Base-by-base conservation (phyloP, 2,797 vertebrate genomes). In the Esox masquinongy region DNA sequence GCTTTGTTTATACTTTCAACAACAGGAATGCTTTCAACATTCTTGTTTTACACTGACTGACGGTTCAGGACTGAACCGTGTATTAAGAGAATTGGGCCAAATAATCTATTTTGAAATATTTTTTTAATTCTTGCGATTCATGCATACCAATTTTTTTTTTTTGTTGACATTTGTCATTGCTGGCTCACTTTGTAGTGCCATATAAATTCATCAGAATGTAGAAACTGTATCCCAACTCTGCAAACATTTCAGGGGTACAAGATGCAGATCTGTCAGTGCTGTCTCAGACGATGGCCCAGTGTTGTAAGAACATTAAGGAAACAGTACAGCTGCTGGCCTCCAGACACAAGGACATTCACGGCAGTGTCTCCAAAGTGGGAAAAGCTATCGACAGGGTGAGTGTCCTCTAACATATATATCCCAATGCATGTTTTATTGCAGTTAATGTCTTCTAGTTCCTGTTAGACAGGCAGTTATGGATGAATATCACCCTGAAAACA, bases 271-370 rank as follows among this genome's bases (percentile, higher is more conserved):
- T 97, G 59, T 94, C 96, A 1, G 95, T 95, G 50, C 89, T 97
- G 34, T 96, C 95, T 70, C 93, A 96, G 88, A 95, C 96, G 36
- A 97, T 97, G 95, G 93, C 94, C 3, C 96, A 97, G 82, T 97
- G 96, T 88, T 97, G 96, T 90, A 95, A 94, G 88, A 97, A 97
- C 83, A 96, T 97, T 83, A 97, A 96, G 91, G 96, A 97, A 85
- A 96, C 95, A 0, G 96, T 97, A 79, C 96, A 97, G 92, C 95
- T 95, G 89, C 89, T 97, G 50, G 96, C 96, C 56, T 96, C 93
- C 0, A 93, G 96, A 78, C 96, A 97, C 86, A 97, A 97, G 88
- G 96, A 97, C 86, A 97, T 97, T 81, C 96, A 97, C 39, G 95
- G 96, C 88, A 97, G 96, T 0, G 96, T 97, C 68, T 97, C 96